These are phyloP conservation scores for Nomada goodeniana DNA, from an alignment of 2,888 invertebrate genomes.

Conservation along the genomic window DNA sequence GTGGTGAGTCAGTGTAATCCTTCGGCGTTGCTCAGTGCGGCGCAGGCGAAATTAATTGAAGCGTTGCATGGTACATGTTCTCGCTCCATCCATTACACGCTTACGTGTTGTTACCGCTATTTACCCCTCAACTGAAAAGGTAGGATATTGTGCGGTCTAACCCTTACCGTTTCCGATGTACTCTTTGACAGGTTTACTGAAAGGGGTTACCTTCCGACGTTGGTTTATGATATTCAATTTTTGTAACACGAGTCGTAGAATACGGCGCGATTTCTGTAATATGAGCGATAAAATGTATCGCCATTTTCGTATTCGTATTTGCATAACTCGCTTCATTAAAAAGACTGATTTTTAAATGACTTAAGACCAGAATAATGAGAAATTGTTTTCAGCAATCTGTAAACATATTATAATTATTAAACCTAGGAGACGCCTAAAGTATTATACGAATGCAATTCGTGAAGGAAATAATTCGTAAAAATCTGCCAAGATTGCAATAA, in stretches of 20 bases:
- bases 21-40: slow-evolving; percentile 16
- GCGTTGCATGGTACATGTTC: slow-evolving; percentile 31
- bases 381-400: no score
- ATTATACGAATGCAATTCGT: not conserved
- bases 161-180: slow-evolving; percentile 1
- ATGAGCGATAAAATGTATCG: no score
- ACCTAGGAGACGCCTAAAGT: no score
- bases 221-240: not conserved
- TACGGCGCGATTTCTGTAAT: not conserved
- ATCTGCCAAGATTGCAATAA: not conserved
- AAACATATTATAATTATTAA: no score
- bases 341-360: no score
- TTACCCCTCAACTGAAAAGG: slow-evolving; percentile 1
- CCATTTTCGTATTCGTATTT: no score
- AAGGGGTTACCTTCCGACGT: no score
- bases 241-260: no score
- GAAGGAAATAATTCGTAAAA: slow-evolving; percentile 18
- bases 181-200: not conserved
- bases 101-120: slow-evolving; percentile 29
- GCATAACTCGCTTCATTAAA: no score
- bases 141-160: slow-evolving; percentile 1
- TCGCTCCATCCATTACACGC: slow-evolving; percentile 17
- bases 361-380: no score
- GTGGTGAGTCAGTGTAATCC: slow-evolving; percentile 33
- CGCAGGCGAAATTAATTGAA: slow-evolving; percentile 36